A percentile compares a stretch with the other conserved stretches of the same genome.
Conservation (phyloP, 2,113 vertebrate species). For the Notothenia rossii region DNA sequence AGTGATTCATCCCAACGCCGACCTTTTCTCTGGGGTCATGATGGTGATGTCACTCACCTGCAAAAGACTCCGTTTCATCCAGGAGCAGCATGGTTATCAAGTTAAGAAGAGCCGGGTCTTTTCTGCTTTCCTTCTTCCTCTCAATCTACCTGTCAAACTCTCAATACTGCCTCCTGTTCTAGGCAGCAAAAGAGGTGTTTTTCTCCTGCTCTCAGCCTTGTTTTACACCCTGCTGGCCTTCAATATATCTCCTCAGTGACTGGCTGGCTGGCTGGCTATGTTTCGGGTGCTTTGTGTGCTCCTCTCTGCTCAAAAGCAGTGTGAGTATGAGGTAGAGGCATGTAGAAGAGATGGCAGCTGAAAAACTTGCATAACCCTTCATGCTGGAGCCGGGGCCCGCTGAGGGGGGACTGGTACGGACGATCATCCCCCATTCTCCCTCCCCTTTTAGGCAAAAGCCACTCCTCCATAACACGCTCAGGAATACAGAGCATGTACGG, state of each 20-base stretch:
- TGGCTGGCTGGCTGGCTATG: slow-evolving; percentile 16
- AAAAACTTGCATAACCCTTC: slow-evolving; percentile 78
- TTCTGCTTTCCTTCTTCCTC: slow-evolving; percentile 5
- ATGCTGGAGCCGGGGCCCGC: slow-evolving; percentile 64
- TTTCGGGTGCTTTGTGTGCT: slow-evolving; percentile 21
- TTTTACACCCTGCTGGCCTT: slow-evolving; percentile 22
- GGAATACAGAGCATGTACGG: slow-evolving; percentile 34
- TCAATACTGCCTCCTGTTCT: slow-evolving; percentile 1
- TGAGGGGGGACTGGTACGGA: slow-evolving; percentile 56
- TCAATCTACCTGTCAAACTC: slow-evolving; percentile 19
- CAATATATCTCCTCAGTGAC: slow-evolving; percentile 53
- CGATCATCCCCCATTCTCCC: background rate
- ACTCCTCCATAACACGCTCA: slow-evolving; percentile 27
- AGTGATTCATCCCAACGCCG: too few relatives aligned
- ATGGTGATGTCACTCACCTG: slow-evolving; percentile 63
- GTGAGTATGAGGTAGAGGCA: slow-evolving; percentile 62
- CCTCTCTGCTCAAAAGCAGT: slow-evolving; percentile 49
- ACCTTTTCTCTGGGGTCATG: background rate
- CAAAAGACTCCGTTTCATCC: slow-evolving; percentile 76
- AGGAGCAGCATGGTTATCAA: slow-evolving; percentile 74
- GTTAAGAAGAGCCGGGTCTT: slow-evolving; percentile 34
- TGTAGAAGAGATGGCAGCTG: slow-evolving; percentile 66
- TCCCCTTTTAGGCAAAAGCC: background rate
- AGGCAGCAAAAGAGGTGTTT: background rate
- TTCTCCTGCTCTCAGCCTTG: background rate